Evolutionary conservation across 2,113 vertebrate genomes (phyloP), one percentile per base, ranked within the genome.

Genomic region (Phylloscopus trochilus): DNA sequence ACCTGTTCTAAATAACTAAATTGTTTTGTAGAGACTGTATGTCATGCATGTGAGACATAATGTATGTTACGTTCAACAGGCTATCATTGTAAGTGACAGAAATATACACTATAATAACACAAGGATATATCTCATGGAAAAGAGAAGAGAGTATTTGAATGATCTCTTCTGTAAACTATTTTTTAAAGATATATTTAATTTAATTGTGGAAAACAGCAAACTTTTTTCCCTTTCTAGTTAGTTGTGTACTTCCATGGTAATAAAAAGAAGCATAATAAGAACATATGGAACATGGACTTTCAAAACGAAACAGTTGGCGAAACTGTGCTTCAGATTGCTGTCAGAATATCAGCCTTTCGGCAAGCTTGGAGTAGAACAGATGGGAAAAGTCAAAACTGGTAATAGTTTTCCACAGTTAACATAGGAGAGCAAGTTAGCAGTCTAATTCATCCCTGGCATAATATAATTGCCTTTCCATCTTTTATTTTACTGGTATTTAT

Each of bases 351-450:
- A 96, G 86, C 73, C 91, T 96, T 94, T 94, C 74, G 2, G 91
- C 91, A 95, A 89, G 80, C 94, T 93, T 75, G 56, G 92, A 95
- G 26, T 87, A 76, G 92, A 97, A 97, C 95, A 97, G 96, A 97
- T 96, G 95, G 96, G 89, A 95, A 69, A 95, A 96, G 92, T 97
- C 95, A 97, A 97, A 96, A 96, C 95, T 96, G 94, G 83, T 92
- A 92, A 69, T 92, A 86, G 74, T 84, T 89, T 89, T 91, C 80
- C 76, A 68, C 4, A 11, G 58, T 93, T 94, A 94, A 84, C 56
- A 68, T 28, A 82, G 66, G 47, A 87, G 60, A 80, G 31, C 49
- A 89, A 92, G 69, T 93, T 93, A 91, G 72, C 49, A 72, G 62
- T 81, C 68, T 81, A 93, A 90, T 86, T 83, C 76, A 59, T 94